Evolutionary conservation across 2,888 invertebrate species (phyloP), one percentile per base, ranked within the genome.

Genomic region (Antheraea assamensis): DNA sequence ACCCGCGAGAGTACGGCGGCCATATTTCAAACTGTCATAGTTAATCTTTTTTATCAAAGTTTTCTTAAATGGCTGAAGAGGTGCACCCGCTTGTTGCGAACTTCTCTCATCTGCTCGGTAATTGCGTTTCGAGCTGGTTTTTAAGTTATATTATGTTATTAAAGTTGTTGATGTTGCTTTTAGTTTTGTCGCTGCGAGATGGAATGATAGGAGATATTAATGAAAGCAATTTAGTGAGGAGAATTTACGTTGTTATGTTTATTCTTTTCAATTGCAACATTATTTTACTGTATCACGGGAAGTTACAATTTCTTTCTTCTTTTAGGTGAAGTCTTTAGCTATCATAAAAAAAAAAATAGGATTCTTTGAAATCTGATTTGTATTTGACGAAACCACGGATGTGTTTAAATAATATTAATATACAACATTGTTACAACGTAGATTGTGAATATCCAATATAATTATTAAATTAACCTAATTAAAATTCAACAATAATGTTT

Each of bases 31-130:
- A 93, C 91, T 94, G 94, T 94, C 94, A 94, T 92, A 93, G 88
- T 94, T 94, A 94, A 94, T 94, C 94, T 94, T 92, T 64, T 93
- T 94, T 94, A 94, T 94, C 94, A 94, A 94, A 94, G 92, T 94
- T 94, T 42, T 90, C 93, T 89, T 93, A 93, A 93, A 92, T 87
- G 90, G 89, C 85, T 85, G 89, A 91, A 91, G 93, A 89, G 92
- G 89, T 92, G 93, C 93, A 93, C 90, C 92, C 91, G 92, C 86
- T 87, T 35, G 66, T 66, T 66, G 85, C 81, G 85, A 83, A 86
- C 61, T 61, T 87, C 84, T 82, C 85, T 90, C 91, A 88, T 92
- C 92, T 89, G 88, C 86, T 87, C 87, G 85, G 88, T 92, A 93
- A 93, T 94, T 94, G 89, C 90, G 87, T 92, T 91, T 85, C 78